Percentiles rank a stretch among this genome's conserved stretches.
Evolutionary conservation across 2,888 invertebrate genomes (phyloP).

Genomic region (Eudemis profundana): DNA sequence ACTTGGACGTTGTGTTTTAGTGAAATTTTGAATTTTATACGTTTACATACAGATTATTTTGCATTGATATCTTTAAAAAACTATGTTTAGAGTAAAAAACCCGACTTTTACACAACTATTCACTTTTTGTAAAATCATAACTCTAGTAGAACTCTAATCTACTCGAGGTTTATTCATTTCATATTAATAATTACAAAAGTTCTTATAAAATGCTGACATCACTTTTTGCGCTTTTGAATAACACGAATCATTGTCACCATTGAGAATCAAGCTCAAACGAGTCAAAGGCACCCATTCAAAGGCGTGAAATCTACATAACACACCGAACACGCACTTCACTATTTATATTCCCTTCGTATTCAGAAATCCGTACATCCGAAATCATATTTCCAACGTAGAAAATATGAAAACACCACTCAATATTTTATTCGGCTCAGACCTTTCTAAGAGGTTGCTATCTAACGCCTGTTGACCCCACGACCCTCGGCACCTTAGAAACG

Average conservation of each 20-base stretch:
- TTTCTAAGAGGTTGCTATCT: conserved; percentile 63
- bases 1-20: too few relatives aligned
- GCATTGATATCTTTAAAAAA: too few relatives aligned
- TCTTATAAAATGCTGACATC: not conserved
- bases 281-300: conserved; percentile 22
- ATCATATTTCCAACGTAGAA: conserved; percentile 39
- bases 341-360: conserved; percentile 36
- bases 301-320: conserved; percentile 30
- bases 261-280: conserved; percentile 23
- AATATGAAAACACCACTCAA: conserved; percentile 54
- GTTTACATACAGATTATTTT: too few relatives aligned
- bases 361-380: conserved; percentile 40
- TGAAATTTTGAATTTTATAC: too few relatives aligned
- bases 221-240: not conserved
- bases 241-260: conserved; percentile 18
- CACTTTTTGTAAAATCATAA: too few relatives aligned
- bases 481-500: conserved; percentile 66
- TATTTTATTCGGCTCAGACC: conserved; percentile 64
- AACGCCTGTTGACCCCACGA: conserved; percentile 72
- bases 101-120: too few relatives aligned
- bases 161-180: too few relatives aligned
- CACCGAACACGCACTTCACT: conserved; percentile 34
- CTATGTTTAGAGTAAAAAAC: too few relatives aligned
- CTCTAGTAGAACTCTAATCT: too few relatives aligned
- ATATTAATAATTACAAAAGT: too few relatives aligned